Evolutionary conservation across 2,888 invertebrate species (phyloP).

Genomic region (Yponomeuta cagnagella): DNA sequence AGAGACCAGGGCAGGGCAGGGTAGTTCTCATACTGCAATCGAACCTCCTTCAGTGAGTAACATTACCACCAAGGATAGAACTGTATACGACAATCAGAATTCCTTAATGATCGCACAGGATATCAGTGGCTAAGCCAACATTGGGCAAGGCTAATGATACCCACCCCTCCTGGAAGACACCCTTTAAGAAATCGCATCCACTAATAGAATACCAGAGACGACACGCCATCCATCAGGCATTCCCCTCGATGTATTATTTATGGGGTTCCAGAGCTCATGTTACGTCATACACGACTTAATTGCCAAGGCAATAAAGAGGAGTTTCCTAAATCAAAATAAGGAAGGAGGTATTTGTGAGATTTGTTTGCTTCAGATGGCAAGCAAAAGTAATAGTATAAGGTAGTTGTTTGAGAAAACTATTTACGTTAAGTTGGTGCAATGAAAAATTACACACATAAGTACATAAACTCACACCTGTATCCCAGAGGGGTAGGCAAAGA

Average conservation of each 20-base stretch:
- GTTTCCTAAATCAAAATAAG: not conserved
- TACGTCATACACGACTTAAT: conserved; percentile 40
- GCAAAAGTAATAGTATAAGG: not conserved
- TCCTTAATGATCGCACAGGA: conserved; percentile 44
- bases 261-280: conserved; percentile 67
- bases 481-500: too few species aligned
- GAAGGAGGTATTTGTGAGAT: conserved; percentile 8
- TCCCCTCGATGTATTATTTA: conserved; percentile 73
- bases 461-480: too few species aligned
- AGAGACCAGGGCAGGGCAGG: not conserved
- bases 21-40: not conserved
- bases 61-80: conserved; percentile 12
- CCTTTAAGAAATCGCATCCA: conserved; percentile 67
- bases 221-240: conserved; percentile 69
- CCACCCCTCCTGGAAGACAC: conserved; percentile 52
- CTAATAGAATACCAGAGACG: conserved; percentile 69
- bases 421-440: not conserved
- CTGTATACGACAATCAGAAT: conserved; percentile 34
- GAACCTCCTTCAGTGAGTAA: conserved; percentile 13
- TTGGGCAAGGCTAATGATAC: conserved; percentile 59
- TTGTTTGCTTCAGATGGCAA: conserved; percentile 9
- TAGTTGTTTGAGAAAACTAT: conserved; percentile 7
- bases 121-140: conserved; percentile 65
- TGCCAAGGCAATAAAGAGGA: not conserved
- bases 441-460: not conserved